Conservation (phyloP, 2,888 invertebrate genomes). For the Acanthacorydalis orientalis region DNA sequence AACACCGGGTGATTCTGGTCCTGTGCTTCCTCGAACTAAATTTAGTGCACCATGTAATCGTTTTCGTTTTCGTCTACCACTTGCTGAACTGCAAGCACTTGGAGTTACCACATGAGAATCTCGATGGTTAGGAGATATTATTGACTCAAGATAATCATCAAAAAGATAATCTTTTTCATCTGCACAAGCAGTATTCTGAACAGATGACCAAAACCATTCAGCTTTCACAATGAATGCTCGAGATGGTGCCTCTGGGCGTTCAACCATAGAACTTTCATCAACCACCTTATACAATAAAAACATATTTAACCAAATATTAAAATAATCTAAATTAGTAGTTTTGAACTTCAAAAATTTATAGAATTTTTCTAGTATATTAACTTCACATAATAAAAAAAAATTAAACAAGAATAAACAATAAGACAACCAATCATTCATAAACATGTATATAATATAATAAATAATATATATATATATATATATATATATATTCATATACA, state of each 20-base stretch:
- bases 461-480: no score
- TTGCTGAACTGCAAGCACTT: slow-evolving; percentile 22
- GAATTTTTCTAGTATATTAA: no score
- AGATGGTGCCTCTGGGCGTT: slow-evolving; percentile 38
- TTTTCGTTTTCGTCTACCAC: slow-evolving; percentile 59
- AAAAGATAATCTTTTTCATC: slow-evolving; percentile 81
- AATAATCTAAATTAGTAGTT: background rate
- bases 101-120: slow-evolving; percentile 34
- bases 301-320: background rate
- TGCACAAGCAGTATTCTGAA: slow-evolving; percentile 87
- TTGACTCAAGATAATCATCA: slow-evolving; percentile 27
- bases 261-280: slow-evolving; percentile 61
- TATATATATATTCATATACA: no score
- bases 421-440: no score
- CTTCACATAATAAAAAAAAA: no score
- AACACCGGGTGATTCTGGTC: slow-evolving; percentile 34
- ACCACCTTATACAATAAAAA: slow-evolving; percentile 45
- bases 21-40: slow-evolving; percentile 25
- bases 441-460: no score
- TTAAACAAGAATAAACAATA: no score
- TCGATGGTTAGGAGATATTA: slow-evolving; percentile 33
- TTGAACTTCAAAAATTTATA: no score
- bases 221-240: slow-evolving; percentile 69
- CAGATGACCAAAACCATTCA: slow-evolving; percentile 98
- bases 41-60: slow-evolving; percentile 46